Evolutionary conservation across 2,113 vertebrate species (phyloP).

Genomic region (Lasiurus cinereus): DNA sequence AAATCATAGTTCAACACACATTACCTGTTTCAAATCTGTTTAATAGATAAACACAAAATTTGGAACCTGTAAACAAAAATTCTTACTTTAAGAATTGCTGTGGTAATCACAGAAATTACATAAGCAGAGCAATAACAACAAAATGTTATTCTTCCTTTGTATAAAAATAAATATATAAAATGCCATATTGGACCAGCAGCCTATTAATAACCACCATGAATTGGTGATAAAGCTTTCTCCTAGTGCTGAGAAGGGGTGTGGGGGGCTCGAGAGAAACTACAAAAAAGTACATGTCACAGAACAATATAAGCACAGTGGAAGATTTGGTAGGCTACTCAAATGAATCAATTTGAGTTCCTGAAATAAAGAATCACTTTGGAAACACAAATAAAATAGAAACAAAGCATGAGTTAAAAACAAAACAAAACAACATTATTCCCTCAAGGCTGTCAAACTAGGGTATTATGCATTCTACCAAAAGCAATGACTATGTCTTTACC

Average conservation of each 20-base stretch:
- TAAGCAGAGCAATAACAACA: constrained; percentile 9
- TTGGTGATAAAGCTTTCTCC: constrained; percentile 45
- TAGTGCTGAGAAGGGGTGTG: neutral
- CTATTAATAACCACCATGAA: constrained; percentile 58
- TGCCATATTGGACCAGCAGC: constrained; percentile 15
- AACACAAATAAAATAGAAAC: constrained; percentile 71
- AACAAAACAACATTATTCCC: neutral
- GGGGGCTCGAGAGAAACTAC: neutral
- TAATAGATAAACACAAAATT: constrained; percentile 73
- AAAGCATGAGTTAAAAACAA: neutral
- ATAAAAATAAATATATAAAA: constrained; percentile 66
- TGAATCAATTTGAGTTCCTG: constrained; percentile 62
- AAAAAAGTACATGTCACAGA: constrained; percentile 55
- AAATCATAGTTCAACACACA: constrained; percentile 82
- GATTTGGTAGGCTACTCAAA: constrained; percentile 64
- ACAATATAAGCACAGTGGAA: constrained; percentile 53
- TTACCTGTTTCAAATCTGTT: constrained; percentile 77
- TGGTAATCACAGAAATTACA: constrained; percentile 24
- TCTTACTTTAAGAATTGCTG: neutral
- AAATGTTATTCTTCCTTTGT: constrained; percentile 54
- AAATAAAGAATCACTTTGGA: constrained; percentile 67
- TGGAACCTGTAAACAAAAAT: constrained; percentile 62
- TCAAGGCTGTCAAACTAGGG: neutral
- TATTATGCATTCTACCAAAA: constrained; percentile 45
- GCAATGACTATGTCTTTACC: neutral